Base-by-base conservation (phyloP, 2,888 invertebrate species). In the Platypus cylindrus region DNA sequence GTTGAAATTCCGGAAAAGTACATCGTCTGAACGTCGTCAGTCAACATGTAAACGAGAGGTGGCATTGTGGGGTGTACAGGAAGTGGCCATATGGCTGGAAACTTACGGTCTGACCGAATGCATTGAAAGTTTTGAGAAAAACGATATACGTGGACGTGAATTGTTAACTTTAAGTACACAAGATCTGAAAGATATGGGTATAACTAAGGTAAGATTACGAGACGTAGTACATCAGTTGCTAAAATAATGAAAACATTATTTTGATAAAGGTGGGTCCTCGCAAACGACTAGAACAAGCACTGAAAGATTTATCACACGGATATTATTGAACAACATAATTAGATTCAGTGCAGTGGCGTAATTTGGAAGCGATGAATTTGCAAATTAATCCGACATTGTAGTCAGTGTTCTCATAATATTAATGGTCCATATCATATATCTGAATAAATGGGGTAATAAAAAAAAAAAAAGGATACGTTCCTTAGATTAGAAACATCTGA, bases 141-240 rank as follows among this genome's bases (percentile, higher is more conserved):
- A 95, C 58, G 94, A 95, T 63, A 84, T 95, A 51, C 76, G 89
- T 18, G 95, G 94, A 2, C 70, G 82, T 20, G 94, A 94, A 57
- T 67, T 95, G 17, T 67, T 93, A 3, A 78, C 83, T 1, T 64
- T 97, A 37, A 90, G 90, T 2, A 67, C 93, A 32, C 67, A 90
- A 11, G 87, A 89, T 59, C 68, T 87, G 3, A 78, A 90, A 58
- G 95, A 95, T 46, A 70, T 95, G 28, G 94, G 94, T 5, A 81
- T 95, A 34, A 80, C 81, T 7, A 95, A 95, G 66, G 41, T 41
- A 38, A 11, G 9, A 22, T 16, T 16, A 8, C 11, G 5, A 25
- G 11, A n/a, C 11, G 12, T n/a, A 4, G 5, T 11, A 8, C 5
- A 25, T 8, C 5, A 25, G 4, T 5, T 8, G 7, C 5, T 12